phyloP scores from a whole-genome alignment of 2,888 invertebrate genomes.

The Dendrolimus pini region DNA sequence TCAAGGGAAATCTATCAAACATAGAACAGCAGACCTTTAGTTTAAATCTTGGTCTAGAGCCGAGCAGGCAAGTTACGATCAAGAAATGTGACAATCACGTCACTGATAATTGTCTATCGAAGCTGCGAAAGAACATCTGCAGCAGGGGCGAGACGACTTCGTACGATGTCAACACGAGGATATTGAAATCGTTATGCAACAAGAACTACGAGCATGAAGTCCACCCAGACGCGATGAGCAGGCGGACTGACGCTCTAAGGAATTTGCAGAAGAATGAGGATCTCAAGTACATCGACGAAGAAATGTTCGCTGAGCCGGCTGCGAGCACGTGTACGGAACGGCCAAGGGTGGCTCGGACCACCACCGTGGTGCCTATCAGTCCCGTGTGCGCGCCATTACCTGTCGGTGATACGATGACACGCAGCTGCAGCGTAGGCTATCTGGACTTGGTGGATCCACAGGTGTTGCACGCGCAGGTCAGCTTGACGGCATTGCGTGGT shows the following conservation, averaged over 20 bases:
- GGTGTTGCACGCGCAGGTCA: conserved; percentile 84
- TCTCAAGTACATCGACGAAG: conserved; percentile 84
- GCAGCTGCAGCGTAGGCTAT: conserved; percentile 93
- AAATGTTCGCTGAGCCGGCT: conserved; percentile 44
- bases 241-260: conserved; percentile 40
- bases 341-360: conserved; percentile 58
- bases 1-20: conserved; percentile 80
- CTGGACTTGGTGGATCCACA: conserved; percentile 88
- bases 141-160: conserved; percentile 53
- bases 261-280: conserved; percentile 74
- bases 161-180: conserved; percentile 60
- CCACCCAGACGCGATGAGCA: conserved; percentile 50
- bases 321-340: conserved; percentile 39
- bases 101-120: conserved; percentile 61
- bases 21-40: conserved; percentile 76
- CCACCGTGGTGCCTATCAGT: conserved; percentile 81
- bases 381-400: conserved; percentile 68
- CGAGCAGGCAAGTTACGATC: conserved; percentile 68
- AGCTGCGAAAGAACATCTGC: conserved; percentile 65
- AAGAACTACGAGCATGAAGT: conserved; percentile 59
- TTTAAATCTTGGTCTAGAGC: conserved; percentile 74
- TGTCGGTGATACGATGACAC: conserved; percentile 81
- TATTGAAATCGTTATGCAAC: conserved; percentile 60
- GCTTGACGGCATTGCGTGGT: conserved; percentile 81
- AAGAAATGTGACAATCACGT: conserved; percentile 70